Percentiles rank a stretch among this genome's conserved stretches.
Evolutionary conservation across 2,113 vertebrate genomes (phyloP).

Genomic region (Hippocampus guttulatus): DNA sequence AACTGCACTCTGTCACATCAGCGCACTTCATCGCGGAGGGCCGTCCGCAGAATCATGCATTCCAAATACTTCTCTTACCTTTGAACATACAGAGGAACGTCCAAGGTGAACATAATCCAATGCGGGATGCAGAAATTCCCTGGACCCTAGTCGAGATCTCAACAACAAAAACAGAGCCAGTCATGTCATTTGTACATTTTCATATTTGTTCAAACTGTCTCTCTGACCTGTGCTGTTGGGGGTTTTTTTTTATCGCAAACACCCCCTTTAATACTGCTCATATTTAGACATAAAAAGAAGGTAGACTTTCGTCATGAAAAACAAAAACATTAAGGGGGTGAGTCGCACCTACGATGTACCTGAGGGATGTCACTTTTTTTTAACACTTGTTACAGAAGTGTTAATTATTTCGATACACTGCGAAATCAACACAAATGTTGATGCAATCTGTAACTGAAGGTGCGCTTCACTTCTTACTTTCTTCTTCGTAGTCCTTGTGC

Average conservation of each 20-base stretch:
- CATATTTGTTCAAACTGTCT: too few relatives aligned
- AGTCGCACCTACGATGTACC: background rate
- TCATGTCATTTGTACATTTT: too few relatives aligned
- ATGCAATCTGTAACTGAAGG: background rate
- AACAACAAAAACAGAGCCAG: too few relatives aligned
- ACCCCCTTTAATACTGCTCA: too few relatives aligned
- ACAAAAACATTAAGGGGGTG: background rate
- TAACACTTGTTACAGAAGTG: background rate
- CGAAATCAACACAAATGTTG: background rate
- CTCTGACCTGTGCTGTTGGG: too few relatives aligned
- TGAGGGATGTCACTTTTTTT: background rate
- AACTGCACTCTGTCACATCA: slow-evolving; percentile 12
- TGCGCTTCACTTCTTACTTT: background rate
- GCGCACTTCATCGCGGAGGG: slow-evolving; percentile 31
- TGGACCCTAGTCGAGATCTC: too few relatives aligned
- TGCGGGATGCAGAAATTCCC: too few relatives aligned
- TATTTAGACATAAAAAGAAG: too few relatives aligned
- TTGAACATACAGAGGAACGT: background rate
- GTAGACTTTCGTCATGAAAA: too few relatives aligned
- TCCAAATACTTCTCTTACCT: slow-evolving; percentile 40
- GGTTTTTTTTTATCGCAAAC: too few relatives aligned
- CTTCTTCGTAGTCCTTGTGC: too few relatives aligned
- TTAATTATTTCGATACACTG: background rate
- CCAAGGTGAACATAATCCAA: too few relatives aligned
- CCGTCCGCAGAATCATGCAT: slow-evolving; percentile 40